Conservation (phyloP, 2,797 vertebrate species). For the Cirrhinus molitorella region DNA sequence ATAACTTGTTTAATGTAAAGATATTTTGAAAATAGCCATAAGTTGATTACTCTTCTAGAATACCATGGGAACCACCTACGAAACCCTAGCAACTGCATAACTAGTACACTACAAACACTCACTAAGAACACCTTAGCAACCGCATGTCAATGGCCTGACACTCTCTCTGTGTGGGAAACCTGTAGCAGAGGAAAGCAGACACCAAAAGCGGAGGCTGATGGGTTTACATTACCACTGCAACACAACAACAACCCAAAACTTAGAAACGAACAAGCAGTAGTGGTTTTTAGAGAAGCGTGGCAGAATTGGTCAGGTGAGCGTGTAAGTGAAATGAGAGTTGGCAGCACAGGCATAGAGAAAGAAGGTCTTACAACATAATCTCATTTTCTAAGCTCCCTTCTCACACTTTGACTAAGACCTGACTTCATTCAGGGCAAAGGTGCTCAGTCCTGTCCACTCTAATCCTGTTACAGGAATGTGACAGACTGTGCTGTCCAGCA, state of each 20-base stretch:
- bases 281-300: neutral
- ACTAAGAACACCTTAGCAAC: neutral
- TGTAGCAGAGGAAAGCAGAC: slow-evolving; percentile 4
- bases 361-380: slow-evolving; percentile 70
- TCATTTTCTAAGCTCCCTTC: slow-evolving; percentile 67
- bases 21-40: neutral
- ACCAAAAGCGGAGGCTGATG: neutral
- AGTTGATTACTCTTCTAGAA: neutral
- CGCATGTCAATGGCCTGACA: neutral
- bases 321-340: slow-evolving; percentile 62
- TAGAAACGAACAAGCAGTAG: neutral
- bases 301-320: slow-evolving; percentile 14
- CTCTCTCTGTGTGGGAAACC: slow-evolving; percentile 8
- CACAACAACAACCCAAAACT: neutral
- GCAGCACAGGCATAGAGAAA: slow-evolving; percentile 13
- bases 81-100: neutral
- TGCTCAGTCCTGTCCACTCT: slow-evolving; percentile 58
- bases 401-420: slow-evolving; percentile 52
- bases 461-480: slow-evolving; percentile 78
- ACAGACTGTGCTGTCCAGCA: slow-evolving; percentile 68
- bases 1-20: neutral
- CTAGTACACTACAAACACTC: neutral
- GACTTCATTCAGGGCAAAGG: slow-evolving; percentile 51
- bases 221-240: slow-evolving; percentile 33
- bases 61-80: neutral